Base-by-base conservation (phyloP, 2,888 invertebrate species). In the Hyles lineata region DNA sequence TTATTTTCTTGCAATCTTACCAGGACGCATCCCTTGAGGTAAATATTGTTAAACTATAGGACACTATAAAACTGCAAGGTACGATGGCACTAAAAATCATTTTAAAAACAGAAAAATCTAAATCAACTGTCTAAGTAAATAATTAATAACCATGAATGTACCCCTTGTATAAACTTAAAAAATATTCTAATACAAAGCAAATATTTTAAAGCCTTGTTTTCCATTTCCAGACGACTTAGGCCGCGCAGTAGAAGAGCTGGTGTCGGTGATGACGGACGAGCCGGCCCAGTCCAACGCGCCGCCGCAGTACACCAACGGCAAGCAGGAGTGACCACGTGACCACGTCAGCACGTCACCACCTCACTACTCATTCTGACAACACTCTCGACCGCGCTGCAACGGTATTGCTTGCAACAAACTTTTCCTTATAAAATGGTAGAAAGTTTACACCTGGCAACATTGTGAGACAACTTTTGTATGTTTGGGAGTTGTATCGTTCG, bases 201-300 rank as follows among this genome's bases (percentile, higher is more conserved):
- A 43, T 43, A 43, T 43, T 43, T 43, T 43, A 43, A 11, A 11
- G 11, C 43, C 2, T 11, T 7, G 1, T 63, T 32, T 52, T 72
- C 9, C 9, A 6, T 80, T 94, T 93, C 70, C 95, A 96, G 98
- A 97, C 89, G 98, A 98, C 92, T 95, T 98, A 79, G 98, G 98
- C 74, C 96, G 97, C 90, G 98, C 98, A 74, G 97, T 98, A 80
- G 98, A 98, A 85, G 97, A 97, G 86, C 95, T 98, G 85, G 98
- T 98, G 78, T 97, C 97, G 67, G 98, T 98, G 72, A 98, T 98
- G 96, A 97, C 98, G 86, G 98, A 98, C 86, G 96, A 96, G 43
- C 83, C 86, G 74, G 88, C 83, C 77, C 83, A 83, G 77, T 76
- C 87, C 72, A 80, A 81, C 76, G 87, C 93, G 63, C 95, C 95